Conservation (phyloP, 2,797 vertebrate genomes). For the Arnoldichthys spilopterus region DNA sequence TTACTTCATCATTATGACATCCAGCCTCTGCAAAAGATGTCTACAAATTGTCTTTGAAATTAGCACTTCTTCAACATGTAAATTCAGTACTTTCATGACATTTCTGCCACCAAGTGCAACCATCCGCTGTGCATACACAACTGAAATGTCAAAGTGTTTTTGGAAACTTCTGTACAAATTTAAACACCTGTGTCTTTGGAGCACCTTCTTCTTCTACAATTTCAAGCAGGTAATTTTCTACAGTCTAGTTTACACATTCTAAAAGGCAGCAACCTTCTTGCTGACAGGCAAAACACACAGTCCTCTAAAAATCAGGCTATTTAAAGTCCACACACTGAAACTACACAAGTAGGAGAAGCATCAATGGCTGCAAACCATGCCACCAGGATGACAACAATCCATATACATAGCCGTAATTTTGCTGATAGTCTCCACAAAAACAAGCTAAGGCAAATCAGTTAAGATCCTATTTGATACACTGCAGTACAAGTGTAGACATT, state of each 20-base stretch:
- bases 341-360: slow-evolving; percentile 4
- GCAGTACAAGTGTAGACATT: slow-evolving; percentile 10
- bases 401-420: background rate
- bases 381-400: background rate
- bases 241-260: background rate
- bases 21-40: slow-evolving; percentile 44
- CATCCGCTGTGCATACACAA: background rate
- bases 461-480: slow-evolving; percentile 3
- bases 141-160: background rate
- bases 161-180: slow-evolving; percentile 3
- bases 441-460: slow-evolving; percentile 18
- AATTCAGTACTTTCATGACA: slow-evolving; percentile 29
- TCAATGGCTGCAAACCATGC: background rate
- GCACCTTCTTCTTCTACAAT: background rate
- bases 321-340: slow-evolving; percentile 13
- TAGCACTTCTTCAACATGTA: background rate
- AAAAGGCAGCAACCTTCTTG: background rate
- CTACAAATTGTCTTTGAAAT: background rate
- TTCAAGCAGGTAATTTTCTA: background rate
- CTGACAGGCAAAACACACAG: slow-evolving; percentile 9
- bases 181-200: slow-evolving; percentile 21
- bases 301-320: slow-evolving; percentile 3
- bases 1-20: slow-evolving; percentile 33
- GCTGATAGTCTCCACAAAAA: slow-evolving; percentile 30
- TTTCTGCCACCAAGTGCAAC: slow-evolving; percentile 9